Percentiles rank a stretch among this genome's conserved stretches.
Evolutionary conservation across 2,797 vertebrate genomes (phyloP).

Genomic region (Anguilla megastoma): DNA sequence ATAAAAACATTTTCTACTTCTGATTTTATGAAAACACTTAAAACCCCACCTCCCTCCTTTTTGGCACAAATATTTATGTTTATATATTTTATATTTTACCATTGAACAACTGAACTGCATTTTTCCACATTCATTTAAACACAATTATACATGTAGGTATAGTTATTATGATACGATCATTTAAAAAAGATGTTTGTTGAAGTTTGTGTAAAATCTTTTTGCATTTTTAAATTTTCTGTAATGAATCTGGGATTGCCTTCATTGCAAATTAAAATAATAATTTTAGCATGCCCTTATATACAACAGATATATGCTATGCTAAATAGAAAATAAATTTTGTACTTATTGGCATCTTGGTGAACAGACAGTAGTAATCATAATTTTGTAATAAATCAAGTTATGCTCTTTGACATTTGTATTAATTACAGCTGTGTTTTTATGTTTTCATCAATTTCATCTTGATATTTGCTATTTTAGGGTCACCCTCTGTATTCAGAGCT

Average conservation of each 20-base stretch:
- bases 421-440: constrained; percentile 1
- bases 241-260: constrained; percentile 62
- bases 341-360: constrained; percentile 33
- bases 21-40: constrained; percentile 62
- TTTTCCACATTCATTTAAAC: constrained; percentile 66
- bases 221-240: constrained; percentile 56
- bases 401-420: constrained; percentile 25
- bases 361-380: constrained; percentile 21
- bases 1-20: constrained; percentile 70
- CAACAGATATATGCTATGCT: constrained; percentile 55
- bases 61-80: constrained; percentile 74
- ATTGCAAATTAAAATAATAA: constrained; percentile 58
- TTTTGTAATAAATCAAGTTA: constrained; percentile 20
- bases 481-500: background rate
- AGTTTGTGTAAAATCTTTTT: constrained; percentile 47
- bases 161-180: constrained; percentile 51
- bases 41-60: constrained; percentile 60
- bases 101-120: constrained; percentile 71
- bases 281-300: constrained; percentile 75
- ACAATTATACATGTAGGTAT: constrained; percentile 58
- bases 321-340: constrained; percentile 6
- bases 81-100: constrained; percentile 59
- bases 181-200: constrained; percentile 54
- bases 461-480: background rate
- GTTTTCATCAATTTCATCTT: background rate